Conservation (phyloP, 2,797 vertebrate genomes). For the Phalloptychus januarius region DNA sequence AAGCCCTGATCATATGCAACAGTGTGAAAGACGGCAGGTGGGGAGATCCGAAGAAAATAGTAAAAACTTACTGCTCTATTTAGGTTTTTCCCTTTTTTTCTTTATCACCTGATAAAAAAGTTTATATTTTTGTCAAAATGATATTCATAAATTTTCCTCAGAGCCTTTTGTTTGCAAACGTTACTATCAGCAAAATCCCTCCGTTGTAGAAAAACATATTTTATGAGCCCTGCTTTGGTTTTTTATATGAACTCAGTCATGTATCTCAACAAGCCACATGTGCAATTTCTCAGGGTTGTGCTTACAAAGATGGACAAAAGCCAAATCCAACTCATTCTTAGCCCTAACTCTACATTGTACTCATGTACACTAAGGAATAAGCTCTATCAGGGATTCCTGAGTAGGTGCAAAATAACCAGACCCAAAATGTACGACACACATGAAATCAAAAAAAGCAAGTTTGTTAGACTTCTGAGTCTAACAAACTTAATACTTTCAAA, state of each 20-base stretch:
- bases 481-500: background rate
- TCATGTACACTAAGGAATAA: background rate
- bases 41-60: constrained; percentile 1
- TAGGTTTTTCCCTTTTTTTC: background rate
- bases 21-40: background rate
- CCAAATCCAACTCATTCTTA: background rate
- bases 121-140: background rate
- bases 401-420: background rate
- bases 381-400: background rate
- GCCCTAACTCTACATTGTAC: background rate
- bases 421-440: background rate
- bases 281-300: background rate
- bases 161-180: background rate
- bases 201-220: too few species aligned
- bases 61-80: background rate
- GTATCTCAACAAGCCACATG: background rate
- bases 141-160: background rate
- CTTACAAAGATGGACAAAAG: background rate
- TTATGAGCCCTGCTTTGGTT: background rate
- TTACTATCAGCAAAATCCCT: background rate
- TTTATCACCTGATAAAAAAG: background rate
- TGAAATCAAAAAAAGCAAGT: background rate
- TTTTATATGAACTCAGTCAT: background rate
- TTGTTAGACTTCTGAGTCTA: too few species aligned
- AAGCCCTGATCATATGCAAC: background rate